phyloP scores from a whole-genome alignment of 2,797 vertebrate species.

The Mionectes olivaceus region DNA sequence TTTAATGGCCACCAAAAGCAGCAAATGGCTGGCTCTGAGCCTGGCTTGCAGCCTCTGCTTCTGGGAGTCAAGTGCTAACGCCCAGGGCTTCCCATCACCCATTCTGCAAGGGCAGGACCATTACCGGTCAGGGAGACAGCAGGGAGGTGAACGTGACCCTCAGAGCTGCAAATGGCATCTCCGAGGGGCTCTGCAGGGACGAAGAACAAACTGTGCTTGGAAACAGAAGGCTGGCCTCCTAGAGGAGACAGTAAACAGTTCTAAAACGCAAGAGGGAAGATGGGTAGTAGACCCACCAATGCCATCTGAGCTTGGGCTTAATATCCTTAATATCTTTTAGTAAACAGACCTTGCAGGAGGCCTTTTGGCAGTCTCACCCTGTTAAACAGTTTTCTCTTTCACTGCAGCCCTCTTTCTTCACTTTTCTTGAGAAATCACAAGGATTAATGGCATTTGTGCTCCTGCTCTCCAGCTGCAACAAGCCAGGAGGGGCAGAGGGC shows the following conservation, averaged over 20 bases:
- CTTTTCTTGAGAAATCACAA: accelerated
- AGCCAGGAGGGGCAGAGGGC: not conserved
- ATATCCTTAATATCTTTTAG: not conserved
- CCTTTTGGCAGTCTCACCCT: not conserved
- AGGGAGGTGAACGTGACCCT: not conserved
- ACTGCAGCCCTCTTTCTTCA: not conserved
- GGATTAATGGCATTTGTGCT: not conserved
- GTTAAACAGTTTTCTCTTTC: not conserved
- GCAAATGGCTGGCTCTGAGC: not conserved
- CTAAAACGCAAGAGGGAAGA: not conserved
- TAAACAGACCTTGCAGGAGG: not conserved
- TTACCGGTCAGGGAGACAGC: not conserved
- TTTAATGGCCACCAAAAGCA: not conserved
- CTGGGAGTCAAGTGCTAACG: not conserved
- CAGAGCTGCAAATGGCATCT: not conserved
- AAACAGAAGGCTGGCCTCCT: not conserved
- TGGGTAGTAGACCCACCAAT: not conserved
- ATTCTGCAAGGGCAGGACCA: not conserved
- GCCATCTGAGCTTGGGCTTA: not conserved
- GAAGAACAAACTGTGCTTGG: not conserved
- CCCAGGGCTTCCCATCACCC: not conserved
- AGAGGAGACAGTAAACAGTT: not conserved
- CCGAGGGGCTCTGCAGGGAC: not conserved
- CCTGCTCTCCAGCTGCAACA: not conserved
- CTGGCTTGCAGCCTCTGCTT: not conserved